Conservation (phyloP, 1,140 invertebrate genomes). For the Trissolcus basalis region DNA sequence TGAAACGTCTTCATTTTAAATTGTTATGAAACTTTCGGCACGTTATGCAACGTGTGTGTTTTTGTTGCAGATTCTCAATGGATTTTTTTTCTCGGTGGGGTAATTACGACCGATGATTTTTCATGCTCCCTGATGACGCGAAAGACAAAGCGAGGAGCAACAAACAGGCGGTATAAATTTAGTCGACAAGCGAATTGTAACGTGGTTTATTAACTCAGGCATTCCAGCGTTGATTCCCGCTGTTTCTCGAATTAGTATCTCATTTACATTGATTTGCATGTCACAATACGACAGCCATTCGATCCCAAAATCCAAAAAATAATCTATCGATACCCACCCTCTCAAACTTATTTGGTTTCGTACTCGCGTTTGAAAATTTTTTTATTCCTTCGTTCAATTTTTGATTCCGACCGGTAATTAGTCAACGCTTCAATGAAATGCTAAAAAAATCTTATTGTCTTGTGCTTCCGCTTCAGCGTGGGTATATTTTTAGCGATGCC, state of each 20-base stretch:
- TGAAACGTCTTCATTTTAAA: no score
- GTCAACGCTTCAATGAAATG: no score
- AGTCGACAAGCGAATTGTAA: slow-evolving; percentile 41
- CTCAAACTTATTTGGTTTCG: no score
- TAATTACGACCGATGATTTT: slow-evolving; percentile 34
- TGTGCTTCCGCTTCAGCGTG: no score
- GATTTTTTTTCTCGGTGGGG: neutral
- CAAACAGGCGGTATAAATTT: slow-evolving; percentile 49
- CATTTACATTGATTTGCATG: slow-evolving; percentile 57
- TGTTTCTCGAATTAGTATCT: slow-evolving; percentile 55
- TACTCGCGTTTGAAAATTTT: no score
- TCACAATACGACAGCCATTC: slow-evolving; percentile 32
- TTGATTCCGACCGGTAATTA: no score
- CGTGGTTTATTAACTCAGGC: slow-evolving; percentile 51
- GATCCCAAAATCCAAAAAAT: slow-evolving; percentile 26
- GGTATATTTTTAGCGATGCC: slow-evolving; percentile 23
- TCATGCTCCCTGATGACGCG: slow-evolving; percentile 30
- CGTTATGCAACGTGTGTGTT: no score
- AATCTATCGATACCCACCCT: no score
- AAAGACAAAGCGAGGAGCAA: slow-evolving; percentile 49
- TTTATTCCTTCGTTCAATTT: no score
- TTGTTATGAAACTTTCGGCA: no score
- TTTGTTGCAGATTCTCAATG: neutral
- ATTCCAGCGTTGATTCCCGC: slow-evolving; percentile 47
- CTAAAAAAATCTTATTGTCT: no score